These are phyloP conservation scores for Rhinatrema bivittatum DNA, from an alignment of 2,797 vertebrate genomes.

Conservation along the genomic window DNA sequence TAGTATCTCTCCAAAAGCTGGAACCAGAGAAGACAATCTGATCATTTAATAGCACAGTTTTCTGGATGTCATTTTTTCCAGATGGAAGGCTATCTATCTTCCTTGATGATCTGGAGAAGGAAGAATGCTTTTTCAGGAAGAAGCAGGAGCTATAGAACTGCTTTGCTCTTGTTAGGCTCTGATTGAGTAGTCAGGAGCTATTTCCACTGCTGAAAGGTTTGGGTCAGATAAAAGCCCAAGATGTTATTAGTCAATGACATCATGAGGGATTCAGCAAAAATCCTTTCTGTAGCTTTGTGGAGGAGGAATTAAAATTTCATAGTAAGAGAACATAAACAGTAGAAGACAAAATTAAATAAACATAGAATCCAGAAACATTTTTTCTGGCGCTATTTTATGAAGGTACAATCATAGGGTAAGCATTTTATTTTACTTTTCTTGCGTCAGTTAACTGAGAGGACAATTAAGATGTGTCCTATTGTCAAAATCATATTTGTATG, in stretches of 20 bases:
- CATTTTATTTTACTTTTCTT: constrained; percentile 28
- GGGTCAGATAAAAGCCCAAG: constrained; percentile 9
- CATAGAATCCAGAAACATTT: constrained; percentile 1
- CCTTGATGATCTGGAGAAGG: constrained; percentile 12
- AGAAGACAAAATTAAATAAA: constrained; percentile 9
- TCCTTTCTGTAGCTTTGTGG: constrained; percentile 5
- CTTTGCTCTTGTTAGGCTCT: constrained; percentile 2
- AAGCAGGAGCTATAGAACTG: constrained; percentile 15
- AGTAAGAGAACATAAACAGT: constrained; percentile 30
- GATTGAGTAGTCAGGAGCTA: constrained; percentile 4
- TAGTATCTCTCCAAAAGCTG: too few species aligned
- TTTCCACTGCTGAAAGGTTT: constrained; percentile 14
- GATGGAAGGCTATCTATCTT: constrained; percentile 12
- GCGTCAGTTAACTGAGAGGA: constrained; percentile 33
- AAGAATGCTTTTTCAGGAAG: constrained; percentile 20
- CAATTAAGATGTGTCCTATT: constrained; percentile 20
- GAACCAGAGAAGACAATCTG: too few species aligned
- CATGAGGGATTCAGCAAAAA: constrained; percentile 9
- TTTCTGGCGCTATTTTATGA: constrained; percentile 13
- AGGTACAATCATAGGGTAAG: constrained; percentile 25
- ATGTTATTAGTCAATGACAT: constrained; percentile 11
- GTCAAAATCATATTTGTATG: constrained; percentile 46
- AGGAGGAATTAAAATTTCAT: constrained; percentile 20
- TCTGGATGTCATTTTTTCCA: neutral
- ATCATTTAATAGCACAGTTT: too few species aligned